Conservation (phyloP, 2,888 invertebrate genomes). For the Proisotoma minuta region DNA sequence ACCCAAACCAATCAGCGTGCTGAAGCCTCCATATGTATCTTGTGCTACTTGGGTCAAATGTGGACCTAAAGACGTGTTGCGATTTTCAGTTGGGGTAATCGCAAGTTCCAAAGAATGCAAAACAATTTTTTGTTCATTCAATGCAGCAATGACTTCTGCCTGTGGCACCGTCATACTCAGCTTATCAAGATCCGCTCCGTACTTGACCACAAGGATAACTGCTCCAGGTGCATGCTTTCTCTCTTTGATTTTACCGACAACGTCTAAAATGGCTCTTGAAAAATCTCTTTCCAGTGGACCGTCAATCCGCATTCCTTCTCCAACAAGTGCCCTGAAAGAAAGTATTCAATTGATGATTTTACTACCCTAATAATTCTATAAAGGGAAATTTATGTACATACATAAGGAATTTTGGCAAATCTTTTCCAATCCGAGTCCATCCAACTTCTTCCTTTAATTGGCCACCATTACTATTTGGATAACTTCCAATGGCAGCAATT, state of each 20-base stretch:
- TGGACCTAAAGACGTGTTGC: not conserved
- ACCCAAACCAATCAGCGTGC: conserved; percentile 3
- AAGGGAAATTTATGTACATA: conserved; percentile 7
- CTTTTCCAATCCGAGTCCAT: conserved; percentile 26
- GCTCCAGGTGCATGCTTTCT: conserved; percentile 28
- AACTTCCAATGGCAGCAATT: conserved; percentile 21
- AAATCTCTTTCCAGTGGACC: conserved; percentile 26
- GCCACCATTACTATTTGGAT: conserved; percentile 10
- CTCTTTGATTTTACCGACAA: conserved; percentile 19
- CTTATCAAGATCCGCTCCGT: conserved; percentile 19
- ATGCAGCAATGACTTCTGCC: conserved; percentile 22
- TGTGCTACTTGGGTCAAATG: conserved; percentile 21
- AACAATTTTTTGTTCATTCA: conserved; percentile 28
- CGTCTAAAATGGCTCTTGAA: conserved; percentile 18
- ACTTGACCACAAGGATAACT: conserved; percentile 29
- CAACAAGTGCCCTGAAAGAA: no score
- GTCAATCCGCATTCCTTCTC: no score
- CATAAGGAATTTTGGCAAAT: conserved; percentile 14
- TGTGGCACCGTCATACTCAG: conserved; percentile 24
- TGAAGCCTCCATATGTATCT: conserved; percentile 20
- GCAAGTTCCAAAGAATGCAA: conserved; percentile 30
- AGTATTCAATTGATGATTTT: no score
- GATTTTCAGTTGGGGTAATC: conserved; percentile 3
- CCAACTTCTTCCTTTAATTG: conserved; percentile 16
- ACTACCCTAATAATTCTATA: no score